Evolutionary conservation across 2,888 invertebrate species (phyloP).

Genomic region (Aphodius granarius): DNA sequence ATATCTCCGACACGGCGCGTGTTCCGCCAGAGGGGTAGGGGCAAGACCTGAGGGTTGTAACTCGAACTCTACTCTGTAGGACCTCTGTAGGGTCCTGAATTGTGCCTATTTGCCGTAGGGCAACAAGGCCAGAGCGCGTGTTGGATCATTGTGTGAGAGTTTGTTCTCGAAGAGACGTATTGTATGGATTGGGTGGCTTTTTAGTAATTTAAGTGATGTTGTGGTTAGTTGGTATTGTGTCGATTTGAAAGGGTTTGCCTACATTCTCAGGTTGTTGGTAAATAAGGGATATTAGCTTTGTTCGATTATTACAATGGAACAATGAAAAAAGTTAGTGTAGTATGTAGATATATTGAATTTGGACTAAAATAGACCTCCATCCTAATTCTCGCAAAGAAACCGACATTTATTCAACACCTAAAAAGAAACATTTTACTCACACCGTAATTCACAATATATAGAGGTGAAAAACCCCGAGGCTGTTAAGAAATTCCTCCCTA

Average conservation of each 20-base stretch:
- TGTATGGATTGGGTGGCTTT: neutral
- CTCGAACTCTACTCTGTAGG: neutral
- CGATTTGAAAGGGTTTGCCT: neutral
- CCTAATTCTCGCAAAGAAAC: too few relatives aligned
- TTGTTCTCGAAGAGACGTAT: neutral
- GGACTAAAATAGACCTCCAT: too few relatives aligned
- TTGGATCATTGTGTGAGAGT: neutral
- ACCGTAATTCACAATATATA: neutral
- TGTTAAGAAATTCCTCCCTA: neutral
- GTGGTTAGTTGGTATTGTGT: neutral
- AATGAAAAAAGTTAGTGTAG: too few relatives aligned
- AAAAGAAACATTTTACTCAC: neutral
- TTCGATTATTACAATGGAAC: too few relatives aligned
- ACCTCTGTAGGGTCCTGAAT: neutral
- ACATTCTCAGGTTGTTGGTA: neutral
- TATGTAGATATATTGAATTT: too few relatives aligned
- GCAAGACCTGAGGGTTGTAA: neutral
- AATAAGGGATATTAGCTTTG: neutral
- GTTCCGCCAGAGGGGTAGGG: neutral
- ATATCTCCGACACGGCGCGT: conserved; percentile 13
- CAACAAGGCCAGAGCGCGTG: neutral
- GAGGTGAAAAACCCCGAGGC: neutral
- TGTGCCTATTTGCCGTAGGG: neutral
- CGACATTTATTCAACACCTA: neutral
- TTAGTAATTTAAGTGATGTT: neutral